phyloP scores from a whole-genome alignment of 37 sponge, comb jelly and placozoan species.

The Amphimedon queenslandica region DNA sequence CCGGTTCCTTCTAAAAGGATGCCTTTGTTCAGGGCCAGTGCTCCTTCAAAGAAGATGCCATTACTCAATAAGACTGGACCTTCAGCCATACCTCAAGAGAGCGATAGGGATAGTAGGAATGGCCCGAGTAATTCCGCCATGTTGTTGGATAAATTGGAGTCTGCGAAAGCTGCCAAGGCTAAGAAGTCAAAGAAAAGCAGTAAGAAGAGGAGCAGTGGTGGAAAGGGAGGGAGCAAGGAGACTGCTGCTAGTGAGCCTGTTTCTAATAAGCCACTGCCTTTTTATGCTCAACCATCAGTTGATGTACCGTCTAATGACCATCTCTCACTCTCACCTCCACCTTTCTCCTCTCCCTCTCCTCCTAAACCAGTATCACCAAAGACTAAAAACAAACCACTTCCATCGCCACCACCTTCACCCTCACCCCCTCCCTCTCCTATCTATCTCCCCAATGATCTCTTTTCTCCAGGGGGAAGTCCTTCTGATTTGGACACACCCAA shows the following conservation, averaged over 20 bases:
- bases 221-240: background rate
- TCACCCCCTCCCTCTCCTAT: background rate
- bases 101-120: too few species aligned
- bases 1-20: background rate
- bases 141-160: background rate
- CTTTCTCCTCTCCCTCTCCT: background rate
- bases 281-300: background rate
- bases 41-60: background rate
- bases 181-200: background rate
- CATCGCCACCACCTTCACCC: slow-evolving; percentile 4
- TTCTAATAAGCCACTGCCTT: background rate
- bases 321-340: background rate
- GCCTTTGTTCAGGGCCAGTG: background rate
- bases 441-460: background rate
- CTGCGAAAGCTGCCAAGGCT: background rate
- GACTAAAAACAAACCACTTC: background rate
- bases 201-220: background rate
- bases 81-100: background rate
- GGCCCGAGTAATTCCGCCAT: too few species aligned
- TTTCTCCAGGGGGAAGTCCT: background rate
- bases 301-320: background rate
- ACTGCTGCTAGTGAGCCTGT: background rate
- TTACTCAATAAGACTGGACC: background rate
- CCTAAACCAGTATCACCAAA: background rate
- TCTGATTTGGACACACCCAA: background rate